Conservation (phyloP, 2,113 vertebrate species). For the Redunca redunca region DNA sequence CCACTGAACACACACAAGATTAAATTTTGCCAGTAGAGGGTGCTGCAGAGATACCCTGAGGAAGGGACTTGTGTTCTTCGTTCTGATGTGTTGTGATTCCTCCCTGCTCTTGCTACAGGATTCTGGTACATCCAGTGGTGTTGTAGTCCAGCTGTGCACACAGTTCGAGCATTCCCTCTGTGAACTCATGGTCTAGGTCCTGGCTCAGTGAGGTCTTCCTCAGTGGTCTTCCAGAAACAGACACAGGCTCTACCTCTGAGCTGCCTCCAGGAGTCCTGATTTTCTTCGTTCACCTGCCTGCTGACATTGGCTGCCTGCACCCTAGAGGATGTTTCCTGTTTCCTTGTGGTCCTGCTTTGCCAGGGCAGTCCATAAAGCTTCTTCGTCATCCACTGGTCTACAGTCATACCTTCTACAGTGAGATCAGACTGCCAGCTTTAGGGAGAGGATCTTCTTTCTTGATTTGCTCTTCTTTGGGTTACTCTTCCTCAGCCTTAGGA, state of each 20-base stretch:
- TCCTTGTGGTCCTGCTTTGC: neutral
- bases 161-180: neutral
- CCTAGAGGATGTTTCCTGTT: neutral
- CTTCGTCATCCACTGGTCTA: neutral
- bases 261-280: neutral
- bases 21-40: conserved; percentile 34
- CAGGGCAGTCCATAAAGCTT: neutral
- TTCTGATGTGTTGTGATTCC: neutral
- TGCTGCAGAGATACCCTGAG: neutral
- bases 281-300: neutral
- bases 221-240: neutral
- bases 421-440: neutral
- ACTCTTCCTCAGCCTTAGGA: neutral
- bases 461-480: neutral
- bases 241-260: neutral
- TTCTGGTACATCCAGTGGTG: neutral
- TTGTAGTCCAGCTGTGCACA: neutral
- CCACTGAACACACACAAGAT: neutral
- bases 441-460: neutral
- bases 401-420: neutral
- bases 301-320: neutral
- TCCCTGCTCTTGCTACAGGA: neutral
- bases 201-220: neutral
- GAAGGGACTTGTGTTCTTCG: neutral
- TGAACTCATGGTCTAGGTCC: neutral